Percentiles rank a stretch among this genome's conserved stretches.
These are phyloP conservation scores for Apus apus DNA, from an alignment of 2,113 vertebrate genomes.

Conservation along the genomic window DNA sequence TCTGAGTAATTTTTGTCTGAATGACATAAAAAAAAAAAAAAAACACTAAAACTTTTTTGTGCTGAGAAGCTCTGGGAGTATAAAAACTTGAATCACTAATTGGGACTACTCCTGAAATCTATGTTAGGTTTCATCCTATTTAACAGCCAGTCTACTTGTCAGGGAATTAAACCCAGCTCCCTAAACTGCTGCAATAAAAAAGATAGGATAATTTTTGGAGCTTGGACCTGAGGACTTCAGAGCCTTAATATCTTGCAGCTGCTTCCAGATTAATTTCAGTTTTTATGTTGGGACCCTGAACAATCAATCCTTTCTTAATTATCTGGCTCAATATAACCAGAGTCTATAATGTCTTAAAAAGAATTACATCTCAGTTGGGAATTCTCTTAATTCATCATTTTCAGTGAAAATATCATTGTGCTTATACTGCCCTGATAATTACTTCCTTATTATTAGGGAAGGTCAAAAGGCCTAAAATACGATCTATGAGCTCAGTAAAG, in stretches of 20 bases:
- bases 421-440: background rate
- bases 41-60: background rate
- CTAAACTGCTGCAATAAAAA: background rate
- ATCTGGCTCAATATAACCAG: background rate
- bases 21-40: background rate
- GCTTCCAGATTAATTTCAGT: background rate
- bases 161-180: background rate
- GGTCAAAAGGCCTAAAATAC: background rate
- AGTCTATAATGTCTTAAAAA: background rate
- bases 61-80: background rate
- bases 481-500: background rate
- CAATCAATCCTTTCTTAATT: background rate
- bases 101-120: background rate
- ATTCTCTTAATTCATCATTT: constrained; percentile 13
- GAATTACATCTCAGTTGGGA: background rate
- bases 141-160: background rate
- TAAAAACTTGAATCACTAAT: background rate
- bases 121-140: background rate
- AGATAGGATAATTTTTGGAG: background rate
- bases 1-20: background rate
- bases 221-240: background rate
- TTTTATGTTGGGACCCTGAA: background rate
- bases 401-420: background rate
- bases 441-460: background rate
- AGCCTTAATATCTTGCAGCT: background rate